Percentiles rank a stretch among this genome's conserved stretches.
phyloP scores from a whole-genome alignment of 1,140 invertebrate species.

The Drosophila watanabei region DNA sequence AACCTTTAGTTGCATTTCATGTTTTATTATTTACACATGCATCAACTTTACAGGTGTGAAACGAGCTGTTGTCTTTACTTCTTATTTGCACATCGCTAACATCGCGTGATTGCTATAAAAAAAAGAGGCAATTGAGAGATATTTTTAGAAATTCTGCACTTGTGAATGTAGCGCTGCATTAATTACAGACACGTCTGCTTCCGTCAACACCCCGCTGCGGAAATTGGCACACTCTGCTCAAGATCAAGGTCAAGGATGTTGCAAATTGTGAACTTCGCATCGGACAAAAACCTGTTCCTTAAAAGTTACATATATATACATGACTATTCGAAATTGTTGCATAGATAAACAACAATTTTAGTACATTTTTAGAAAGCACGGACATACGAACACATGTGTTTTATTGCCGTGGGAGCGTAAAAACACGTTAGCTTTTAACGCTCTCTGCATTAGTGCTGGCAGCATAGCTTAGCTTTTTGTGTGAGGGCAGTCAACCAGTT shows the following conservation, averaged over 20 bases:
- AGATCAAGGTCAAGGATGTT: constrained; percentile 60
- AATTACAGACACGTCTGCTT: constrained; percentile 45
- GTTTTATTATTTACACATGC: neutral
- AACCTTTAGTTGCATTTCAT: neutral
- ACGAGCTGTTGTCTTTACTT: neutral
- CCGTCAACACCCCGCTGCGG: constrained; percentile 68
- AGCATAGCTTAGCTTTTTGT: neutral
- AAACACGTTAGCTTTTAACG: constrained; percentile 33
- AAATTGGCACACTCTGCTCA: constrained; percentile 66
- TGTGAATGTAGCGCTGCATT: constrained; percentile 36
- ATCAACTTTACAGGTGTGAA: neutral
- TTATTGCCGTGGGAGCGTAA: constrained; percentile 10
- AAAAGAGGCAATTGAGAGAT: constrained; percentile 21
- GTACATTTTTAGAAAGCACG: constrained; percentile 3
- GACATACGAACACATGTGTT: neutral
- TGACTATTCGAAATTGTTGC: neutral
- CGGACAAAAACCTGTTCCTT: constrained; percentile 20
- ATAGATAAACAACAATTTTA: constrained; percentile 10
- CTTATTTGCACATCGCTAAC: neutral
- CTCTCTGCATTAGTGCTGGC: constrained; percentile 6
- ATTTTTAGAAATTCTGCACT: constrained; percentile 52
- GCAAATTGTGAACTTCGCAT: constrained; percentile 13
- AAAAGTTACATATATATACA: constrained; percentile 1
- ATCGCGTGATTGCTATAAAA: constrained; percentile 53
- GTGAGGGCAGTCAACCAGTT: neutral